Conservation (phyloP, 2,113 vertebrate genomes). For the Colaptes auratus region DNA sequence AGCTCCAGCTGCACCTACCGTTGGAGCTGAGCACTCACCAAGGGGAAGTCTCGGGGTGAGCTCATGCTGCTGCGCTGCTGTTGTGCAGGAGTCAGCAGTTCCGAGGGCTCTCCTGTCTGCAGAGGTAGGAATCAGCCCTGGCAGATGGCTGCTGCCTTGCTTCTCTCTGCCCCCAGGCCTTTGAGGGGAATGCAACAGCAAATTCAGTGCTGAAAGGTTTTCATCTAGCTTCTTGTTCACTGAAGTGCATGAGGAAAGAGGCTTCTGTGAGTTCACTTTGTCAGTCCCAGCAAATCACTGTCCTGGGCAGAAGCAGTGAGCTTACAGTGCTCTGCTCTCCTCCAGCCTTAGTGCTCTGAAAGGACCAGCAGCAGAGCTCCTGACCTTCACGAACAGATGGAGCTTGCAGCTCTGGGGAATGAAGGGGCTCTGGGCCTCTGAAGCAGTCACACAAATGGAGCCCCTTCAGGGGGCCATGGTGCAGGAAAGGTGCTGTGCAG, state of each 20-base stretch:
- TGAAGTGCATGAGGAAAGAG: background rate
- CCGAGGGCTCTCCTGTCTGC: background rate
- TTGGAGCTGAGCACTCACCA: constrained; percentile 11
- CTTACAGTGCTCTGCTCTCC: too few relatives aligned
- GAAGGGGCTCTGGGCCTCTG: background rate
- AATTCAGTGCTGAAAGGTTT: background rate
- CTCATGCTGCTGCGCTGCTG: background rate
- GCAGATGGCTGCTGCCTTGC: constrained; percentile 8
- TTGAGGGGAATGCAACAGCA: background rate
- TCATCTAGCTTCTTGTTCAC: background rate
- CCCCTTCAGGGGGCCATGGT: background rate
- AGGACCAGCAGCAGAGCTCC: background rate
- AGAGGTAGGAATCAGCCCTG: constrained; percentile 45
- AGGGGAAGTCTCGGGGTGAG: constrained; percentile 45
- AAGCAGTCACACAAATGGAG: background rate
- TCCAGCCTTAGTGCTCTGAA: background rate
- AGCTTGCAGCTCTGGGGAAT: background rate
- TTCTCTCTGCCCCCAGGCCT: background rate
- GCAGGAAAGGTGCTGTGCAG: background rate
- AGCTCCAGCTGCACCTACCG: background rate
- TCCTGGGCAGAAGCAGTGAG: background rate
- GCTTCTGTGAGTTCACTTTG: fast-evolving
- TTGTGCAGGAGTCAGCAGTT: constrained; percentile 44
- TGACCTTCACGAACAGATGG: background rate
- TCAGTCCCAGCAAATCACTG: background rate